These are phyloP conservation scores for Meteorus cinctellus DNA, from an alignment of 2,888 invertebrate species.

Conservation along the genomic window DNA sequence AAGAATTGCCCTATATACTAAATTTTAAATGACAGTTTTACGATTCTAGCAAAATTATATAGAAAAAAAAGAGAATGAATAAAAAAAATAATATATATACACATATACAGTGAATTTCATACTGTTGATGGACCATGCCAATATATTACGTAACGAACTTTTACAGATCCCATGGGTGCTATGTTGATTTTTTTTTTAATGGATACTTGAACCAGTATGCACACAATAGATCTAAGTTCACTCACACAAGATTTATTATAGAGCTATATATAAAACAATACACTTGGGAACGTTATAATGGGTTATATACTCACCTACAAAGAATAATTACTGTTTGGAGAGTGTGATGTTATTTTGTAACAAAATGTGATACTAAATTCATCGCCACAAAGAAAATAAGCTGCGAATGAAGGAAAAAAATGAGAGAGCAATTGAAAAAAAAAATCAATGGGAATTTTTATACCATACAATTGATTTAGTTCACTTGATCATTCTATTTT, in stretches of 20 bases:
- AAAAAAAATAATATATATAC: background rate
- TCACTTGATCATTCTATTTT: too few species aligned
- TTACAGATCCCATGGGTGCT: background rate
- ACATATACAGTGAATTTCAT: conserved; percentile 1
- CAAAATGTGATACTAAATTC: background rate
- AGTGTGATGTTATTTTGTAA: background rate
- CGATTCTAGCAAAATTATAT: conserved; percentile 21
- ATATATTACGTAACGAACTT: conserved; percentile 14
- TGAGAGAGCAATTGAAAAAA: too few species aligned
- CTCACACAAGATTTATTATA: conserved; percentile 12
- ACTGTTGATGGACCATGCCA: background rate
- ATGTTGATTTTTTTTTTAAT: conserved; percentile 28
- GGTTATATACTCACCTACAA: background rate
- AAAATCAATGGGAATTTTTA: too few species aligned
- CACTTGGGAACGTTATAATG: background rate
- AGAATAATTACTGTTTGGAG: background rate
- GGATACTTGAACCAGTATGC: conserved; percentile 22
- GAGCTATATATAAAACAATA: conserved; percentile 3
- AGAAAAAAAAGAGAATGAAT: background rate
- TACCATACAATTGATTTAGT: too few species aligned
- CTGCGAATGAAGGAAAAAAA: background rate
- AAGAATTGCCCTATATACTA: background rate
- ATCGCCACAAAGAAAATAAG: background rate
- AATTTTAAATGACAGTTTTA: background rate
- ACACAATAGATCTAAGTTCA: background rate